Evolutionary conservation across 1,140 invertebrate species (phyloP).

Genomic region (Megalopta genalis): DNA sequence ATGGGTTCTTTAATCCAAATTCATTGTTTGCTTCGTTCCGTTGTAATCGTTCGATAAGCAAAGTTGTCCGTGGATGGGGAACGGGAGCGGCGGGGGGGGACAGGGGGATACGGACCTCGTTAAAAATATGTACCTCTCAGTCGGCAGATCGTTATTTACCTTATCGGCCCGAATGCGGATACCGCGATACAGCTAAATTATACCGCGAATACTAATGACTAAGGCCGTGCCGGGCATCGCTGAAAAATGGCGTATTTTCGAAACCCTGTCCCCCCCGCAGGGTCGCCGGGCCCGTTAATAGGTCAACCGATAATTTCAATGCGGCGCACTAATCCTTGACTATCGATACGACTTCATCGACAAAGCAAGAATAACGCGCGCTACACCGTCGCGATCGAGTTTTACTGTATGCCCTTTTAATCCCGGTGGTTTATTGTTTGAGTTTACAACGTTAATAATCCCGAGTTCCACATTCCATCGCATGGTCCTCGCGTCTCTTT

Average conservation of each 20-base stretch:
- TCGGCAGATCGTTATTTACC: conserved; percentile 43
- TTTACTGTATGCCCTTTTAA: conserved; percentile 5
- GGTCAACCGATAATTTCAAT: conserved; percentile 41
- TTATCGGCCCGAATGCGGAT: conserved; percentile 48
- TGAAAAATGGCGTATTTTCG: conserved; percentile 45
- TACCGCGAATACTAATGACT: conserved; percentile 43
- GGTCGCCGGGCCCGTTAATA: conserved; percentile 5
- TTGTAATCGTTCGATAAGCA: conserved; percentile 13
- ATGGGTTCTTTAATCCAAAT: conserved; percentile 1
- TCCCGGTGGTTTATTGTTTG: conserved; percentile 1
- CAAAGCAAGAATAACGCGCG: conserved; percentile 11
- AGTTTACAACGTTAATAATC: not conserved
- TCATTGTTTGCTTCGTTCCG: not conserved
- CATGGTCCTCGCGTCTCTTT: too few species aligned
- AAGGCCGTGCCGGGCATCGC: not conserved
- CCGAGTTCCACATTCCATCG: not conserved
- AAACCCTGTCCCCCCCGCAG: not conserved
- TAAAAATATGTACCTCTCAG: conserved; percentile 36
- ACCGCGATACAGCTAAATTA: conserved; percentile 49
- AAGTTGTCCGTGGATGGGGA: not conserved
- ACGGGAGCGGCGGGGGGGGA: not conserved
- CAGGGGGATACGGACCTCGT: not conserved
- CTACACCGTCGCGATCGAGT: not conserved
- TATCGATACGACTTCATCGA: conserved; percentile 21
- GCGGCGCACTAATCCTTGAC: conserved; percentile 25